Evolutionary conservation across 2,888 invertebrate species (phyloP), one percentile per base, ranked within the genome.

Genomic region (Siphlonurus alternatus): DNA sequence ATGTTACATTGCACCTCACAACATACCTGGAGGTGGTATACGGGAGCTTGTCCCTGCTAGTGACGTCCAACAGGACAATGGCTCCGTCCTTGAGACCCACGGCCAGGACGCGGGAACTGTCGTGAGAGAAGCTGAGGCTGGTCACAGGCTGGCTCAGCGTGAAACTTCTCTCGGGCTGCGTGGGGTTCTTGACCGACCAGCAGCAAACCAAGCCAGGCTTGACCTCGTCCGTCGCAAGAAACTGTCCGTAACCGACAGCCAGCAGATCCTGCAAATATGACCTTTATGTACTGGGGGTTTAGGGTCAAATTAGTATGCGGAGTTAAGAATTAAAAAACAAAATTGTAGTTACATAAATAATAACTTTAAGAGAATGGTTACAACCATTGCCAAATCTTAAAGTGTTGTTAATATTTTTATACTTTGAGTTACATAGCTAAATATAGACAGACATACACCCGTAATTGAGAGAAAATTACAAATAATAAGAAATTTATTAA

Each of bases 131-230:
- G 56, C 83, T 80, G 0, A 90, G 74, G 0, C 84, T 79, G 0
- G 88, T 86, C 0, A 89, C 81, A 0, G 88, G 82, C 61, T 80
- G 76, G 0, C 78, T 71, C 70, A 88, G 89, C 2, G 74, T 70
- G 70, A 85, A 89, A 3, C 79, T 71, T 66, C 87, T 79, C 73
- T 89, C 90, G 0, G 90, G 90, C 71, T 85, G 83, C 18, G 82
- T 81, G 0, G 89, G 89, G 74, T 90, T 91, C 74, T 92, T 79
- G 1, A 20, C 20, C 7, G 85, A 88, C 92, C 92, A 92, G 65
- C 90, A 74, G 69, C 85, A 81, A 1, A 91, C 79, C 53, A 85
- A 71, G 0, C 92, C 91, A 1, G 74, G 74, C n/a, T 75, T 75
- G 7, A 18, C 5, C 0, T 76, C 74, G 25, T 83, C 81, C 0